Percentiles rank a stretch among this genome's conserved stretches.
phyloP scores from a whole-genome alignment of 2,113 vertebrate genomes.

The Heterochromis multidens region DNA sequence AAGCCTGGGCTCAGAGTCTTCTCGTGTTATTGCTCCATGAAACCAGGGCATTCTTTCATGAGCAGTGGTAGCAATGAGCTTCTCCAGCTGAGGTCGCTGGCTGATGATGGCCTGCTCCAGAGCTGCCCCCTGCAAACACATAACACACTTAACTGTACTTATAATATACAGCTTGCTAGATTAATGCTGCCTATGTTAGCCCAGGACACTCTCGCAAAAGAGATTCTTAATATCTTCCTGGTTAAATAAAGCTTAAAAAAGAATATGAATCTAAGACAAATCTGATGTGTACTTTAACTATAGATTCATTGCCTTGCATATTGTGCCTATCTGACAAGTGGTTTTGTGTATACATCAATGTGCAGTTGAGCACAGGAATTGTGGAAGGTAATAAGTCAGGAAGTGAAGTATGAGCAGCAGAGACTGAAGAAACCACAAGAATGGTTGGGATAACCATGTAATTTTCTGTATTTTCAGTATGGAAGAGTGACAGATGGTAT shows the following conservation, averaged over 20 bases:
- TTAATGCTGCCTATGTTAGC: background rate
- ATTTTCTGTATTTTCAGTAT: background rate
- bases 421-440: background rate
- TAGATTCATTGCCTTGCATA: background rate
- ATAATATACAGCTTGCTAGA: background rate
- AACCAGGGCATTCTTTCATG: slow-evolving; percentile 98
- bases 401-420: background rate
- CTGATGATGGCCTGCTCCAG: slow-evolving; percentile 97
- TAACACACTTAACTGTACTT: background rate
- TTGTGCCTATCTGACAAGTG: background rate
- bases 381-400: background rate
- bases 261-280: background rate
- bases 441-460: background rate
- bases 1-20: slow-evolving; percentile 84
- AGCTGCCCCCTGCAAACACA: slow-evolving; percentile 80
- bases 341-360: background rate
- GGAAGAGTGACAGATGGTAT: background rate
- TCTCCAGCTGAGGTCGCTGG: slow-evolving; percentile 94
- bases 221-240: background rate
- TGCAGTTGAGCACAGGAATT: background rate
- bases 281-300: background rate
- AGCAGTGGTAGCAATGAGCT: slow-evolving; percentile 91
- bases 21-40: slow-evolving; percentile 86
- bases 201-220: background rate
- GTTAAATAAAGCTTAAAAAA: background rate